A percentile compares a stretch with the other conserved stretches of the same genome.
Evolutionary conservation across 2,888 invertebrate species (phyloP).

Genomic region (Cephonodes hylas): DNA sequence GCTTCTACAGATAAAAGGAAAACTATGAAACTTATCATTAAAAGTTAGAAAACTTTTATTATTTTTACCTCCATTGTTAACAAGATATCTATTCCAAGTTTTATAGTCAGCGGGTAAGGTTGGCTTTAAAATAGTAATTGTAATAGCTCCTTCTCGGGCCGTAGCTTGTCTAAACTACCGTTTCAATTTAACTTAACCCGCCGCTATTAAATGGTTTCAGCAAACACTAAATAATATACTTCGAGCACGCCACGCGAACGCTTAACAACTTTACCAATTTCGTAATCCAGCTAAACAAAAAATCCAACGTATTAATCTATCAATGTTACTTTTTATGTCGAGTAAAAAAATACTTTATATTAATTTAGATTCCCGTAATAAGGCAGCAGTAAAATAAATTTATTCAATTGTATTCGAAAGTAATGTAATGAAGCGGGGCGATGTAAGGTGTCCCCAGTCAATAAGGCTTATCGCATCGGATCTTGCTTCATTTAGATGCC

Average conservation of each 20-base stretch:
- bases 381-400: conserved; percentile 56
- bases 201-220: conserved; percentile 54
- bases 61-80: not conserved
- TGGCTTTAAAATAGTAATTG: conserved; percentile 25
- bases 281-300: conserved; percentile 36
- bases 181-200: conserved; percentile 64
- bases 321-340: not conserved
- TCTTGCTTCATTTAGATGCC: conserved; percentile 76
- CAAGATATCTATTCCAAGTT: not conserved
- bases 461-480: conserved; percentile 74
- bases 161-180: conserved; percentile 40
- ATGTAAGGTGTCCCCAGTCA: conserved; percentile 66
- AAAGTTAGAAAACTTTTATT: too few species aligned
- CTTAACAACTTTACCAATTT: conserved; percentile 47
- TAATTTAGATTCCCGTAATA: conserved; percentile 35
- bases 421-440: conserved; percentile 63
- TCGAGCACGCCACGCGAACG: conserved; percentile 47
- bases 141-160: conserved; percentile 23
- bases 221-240: conserved; percentile 61
- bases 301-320: conserved; percentile 13
- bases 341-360: conserved; percentile 2
- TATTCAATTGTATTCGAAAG: conserved; percentile 57
- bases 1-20: too few species aligned
- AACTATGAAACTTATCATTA: too few species aligned
- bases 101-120: not conserved